Base-by-base conservation (phyloP, 1,140 invertebrate genomes). In the Drepana arcuata region DNA sequence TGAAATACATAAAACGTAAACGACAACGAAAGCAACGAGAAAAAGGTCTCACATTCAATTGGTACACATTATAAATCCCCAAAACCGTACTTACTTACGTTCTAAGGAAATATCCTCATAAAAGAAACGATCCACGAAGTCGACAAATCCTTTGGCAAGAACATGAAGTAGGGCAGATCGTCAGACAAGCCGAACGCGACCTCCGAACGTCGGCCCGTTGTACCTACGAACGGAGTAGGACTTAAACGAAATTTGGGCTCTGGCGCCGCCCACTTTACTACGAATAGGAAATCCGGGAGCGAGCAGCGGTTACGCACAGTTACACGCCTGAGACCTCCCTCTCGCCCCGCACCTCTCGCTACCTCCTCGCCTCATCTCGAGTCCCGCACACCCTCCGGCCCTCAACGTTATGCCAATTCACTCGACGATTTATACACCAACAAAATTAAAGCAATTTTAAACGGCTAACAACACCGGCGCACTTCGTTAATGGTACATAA, bases 281-380 rank as follows among this genome's bases (percentile, higher is more conserved):
- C 75, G 67, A 74, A 73, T 74, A 81, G 82, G 77, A 83, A 82
- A 82, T 81, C 79, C 78, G 79, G 74, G 70, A 74, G 70, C 68
- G 78, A 78, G 74, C 62, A 81, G 77, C 75, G 79, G 82, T 83
- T 84, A 82, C 82, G 82, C 82, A 82, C 77, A 79, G 82, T 82
- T 83, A 82, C 78, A 77, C 77, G 75, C 66, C 69, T 79, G 78
- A 77, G 73, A 70, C 73, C 64, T 26, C 24, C 24, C n/a, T 10
- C 24, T 21, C 18, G 4, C 18, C 4, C 18, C 18, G 18, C 9
- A 21, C 18, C 4, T 10, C 24, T 26, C n/a, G 6, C 2, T 2
- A 26, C 24, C 18, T n/a, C 46, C 61, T 59, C 39, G 29, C 60
- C 57, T 53, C 56, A 60, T 57, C 60, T 41, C 49, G 37, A 44